Base-by-base conservation (phyloP, 2,888 invertebrate genomes). In the Drosophila nr. medialis region DNA sequence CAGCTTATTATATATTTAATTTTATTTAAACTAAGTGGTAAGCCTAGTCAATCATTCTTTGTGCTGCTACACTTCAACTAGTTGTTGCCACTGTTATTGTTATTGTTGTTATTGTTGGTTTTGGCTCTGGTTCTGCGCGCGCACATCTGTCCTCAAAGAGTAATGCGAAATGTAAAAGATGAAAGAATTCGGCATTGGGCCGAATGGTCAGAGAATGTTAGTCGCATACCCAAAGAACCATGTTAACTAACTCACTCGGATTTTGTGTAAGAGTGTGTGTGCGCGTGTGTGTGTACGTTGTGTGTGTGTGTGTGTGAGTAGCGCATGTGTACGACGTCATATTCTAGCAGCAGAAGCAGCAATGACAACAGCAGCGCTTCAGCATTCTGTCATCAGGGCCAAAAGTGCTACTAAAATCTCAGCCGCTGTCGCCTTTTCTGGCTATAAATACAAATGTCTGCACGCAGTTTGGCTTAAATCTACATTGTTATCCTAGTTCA, bases 391-490 rank as follows among this genome's bases (percentile, higher is more conserved):
- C 77, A 78, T 81, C 77, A 68, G 49, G 74, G 78, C 79, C 81
- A 77, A 77, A 81, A 71, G 78, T 64, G 79, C 58, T 58, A 83
- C 77, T 80, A 80, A 89, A 89, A 85, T 90, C 85, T 87, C 90
- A 77, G 79, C 72, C 70, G 72, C 65, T 60, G 82, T 67, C 66
- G 65, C 76, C 64, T 55, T 73, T 90, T 90, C 72, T 71, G 90
- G 79, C 91, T 91, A 91, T 91, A 91, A 91, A 91, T 92, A 92
- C 92, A 87, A 91, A 90, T 80, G 91, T 81, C 81, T 81, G 83
- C 83, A 83, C 88, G 89, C 86, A 85, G 91, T 80, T 79, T 83
- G 77, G 86, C 86, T 91, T 91, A 91, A 91, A 91, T 78, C 90
- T 72, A 84, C 87, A 91, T 81, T 88, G 86, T 91, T 91, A 91